phyloP scores from a whole-genome alignment of 2,113 vertebrate genomes.

The Coturnix japonica region DNA sequence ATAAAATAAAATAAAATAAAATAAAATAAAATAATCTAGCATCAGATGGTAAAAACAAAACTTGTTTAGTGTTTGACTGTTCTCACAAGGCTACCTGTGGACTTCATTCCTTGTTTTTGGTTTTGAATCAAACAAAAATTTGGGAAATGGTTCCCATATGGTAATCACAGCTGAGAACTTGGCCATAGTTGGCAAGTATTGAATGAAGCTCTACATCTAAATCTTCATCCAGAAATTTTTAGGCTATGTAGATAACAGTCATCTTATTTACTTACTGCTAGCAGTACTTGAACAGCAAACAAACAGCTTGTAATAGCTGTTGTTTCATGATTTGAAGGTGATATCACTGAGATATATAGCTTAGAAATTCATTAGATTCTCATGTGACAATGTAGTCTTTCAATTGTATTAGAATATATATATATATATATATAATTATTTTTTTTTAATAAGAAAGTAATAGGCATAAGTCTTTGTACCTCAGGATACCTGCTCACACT shows the following conservation, averaged over 20 bases:
- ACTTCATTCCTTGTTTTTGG: neutral
- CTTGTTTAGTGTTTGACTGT: neutral
- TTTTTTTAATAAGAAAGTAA: neutral
- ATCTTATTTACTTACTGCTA: neutral
- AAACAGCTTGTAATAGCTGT: neutral
- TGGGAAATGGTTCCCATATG: neutral
- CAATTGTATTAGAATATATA: accelerated
- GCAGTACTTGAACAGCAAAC: neutral
- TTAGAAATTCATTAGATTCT: neutral
- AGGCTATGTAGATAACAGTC: neutral
- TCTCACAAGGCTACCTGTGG: neutral
- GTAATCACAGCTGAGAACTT: neutral
- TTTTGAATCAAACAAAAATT: neutral
- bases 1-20: no score
- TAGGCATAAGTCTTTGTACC: neutral
- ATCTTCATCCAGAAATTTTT: neutral
- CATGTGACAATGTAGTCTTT: neutral
- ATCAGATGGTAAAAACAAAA: neutral
- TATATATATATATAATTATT: no score
- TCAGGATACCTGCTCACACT: neutral
- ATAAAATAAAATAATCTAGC: neutral
- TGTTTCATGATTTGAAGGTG: neutral
- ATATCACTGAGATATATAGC: neutral
- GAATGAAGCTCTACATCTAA: neutral
- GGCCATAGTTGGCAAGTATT: neutral